Conservation (phyloP, 2,797 vertebrate genomes). For the Luscinia megarhynchos region DNA sequence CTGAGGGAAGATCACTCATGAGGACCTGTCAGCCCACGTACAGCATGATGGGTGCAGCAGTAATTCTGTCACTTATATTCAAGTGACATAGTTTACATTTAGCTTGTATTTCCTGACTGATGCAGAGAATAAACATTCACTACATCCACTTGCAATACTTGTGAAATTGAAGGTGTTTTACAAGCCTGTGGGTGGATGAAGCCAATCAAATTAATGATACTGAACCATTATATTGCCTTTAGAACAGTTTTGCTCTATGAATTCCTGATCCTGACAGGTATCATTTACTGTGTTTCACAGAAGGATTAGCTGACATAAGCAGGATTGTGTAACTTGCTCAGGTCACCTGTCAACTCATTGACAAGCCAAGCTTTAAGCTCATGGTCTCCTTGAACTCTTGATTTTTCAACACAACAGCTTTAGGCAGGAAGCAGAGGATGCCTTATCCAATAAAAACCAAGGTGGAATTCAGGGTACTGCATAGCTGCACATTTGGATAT, state of each 20-base stretch:
- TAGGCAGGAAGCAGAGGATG: neutral
- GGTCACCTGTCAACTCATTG: neutral
- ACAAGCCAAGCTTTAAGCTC: conserved; percentile 16
- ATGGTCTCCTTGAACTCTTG: conserved; percentile 23
- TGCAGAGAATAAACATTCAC: neutral
- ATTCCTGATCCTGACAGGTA: neutral
- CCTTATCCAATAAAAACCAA: conserved; percentile 8
- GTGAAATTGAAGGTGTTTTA: neutral
- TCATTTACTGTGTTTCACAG: neutral
- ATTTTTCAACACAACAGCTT: conserved; percentile 25
- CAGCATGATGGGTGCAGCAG: neutral
- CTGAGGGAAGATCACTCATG: neutral
- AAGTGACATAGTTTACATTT: neutral
- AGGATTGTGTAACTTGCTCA: conserved; percentile 27
- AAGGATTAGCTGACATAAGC: neutral
- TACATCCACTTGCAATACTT: neutral
- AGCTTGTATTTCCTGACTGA: neutral
- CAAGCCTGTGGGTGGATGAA: neutral
- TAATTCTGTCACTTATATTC: neutral
- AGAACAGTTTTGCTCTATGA: neutral
- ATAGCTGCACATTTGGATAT: neutral
- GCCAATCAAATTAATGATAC: conserved; percentile 7
- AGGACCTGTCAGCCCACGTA: neutral
- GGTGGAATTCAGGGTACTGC: neutral
- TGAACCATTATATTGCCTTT: neutral